Evolutionary conservation across 2,888 invertebrate species (phyloP), one percentile per base, ranked within the genome.

Genomic region (Chydorus sphaericus): DNA sequence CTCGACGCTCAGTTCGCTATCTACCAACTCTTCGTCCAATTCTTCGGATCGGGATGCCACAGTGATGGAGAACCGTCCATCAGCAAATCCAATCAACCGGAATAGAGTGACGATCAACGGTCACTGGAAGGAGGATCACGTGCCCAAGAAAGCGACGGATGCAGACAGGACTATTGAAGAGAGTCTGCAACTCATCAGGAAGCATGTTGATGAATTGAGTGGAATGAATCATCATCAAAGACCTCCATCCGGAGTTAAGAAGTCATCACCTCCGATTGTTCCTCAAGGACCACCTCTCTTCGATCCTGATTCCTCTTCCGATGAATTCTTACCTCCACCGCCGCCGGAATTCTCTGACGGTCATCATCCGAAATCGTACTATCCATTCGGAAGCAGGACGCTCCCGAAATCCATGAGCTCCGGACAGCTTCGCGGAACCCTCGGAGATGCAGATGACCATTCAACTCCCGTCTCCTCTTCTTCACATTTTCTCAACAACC

Each of bases 311-410:
- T 53, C 39, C 44, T 59, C 60, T 58, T 53, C 48, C 50, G 44
- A 49, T 5, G 61, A 58, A 8, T 59, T 59, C 54, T 77, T 87
- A 16, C 74, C 85, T 60, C 87, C 88, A 26, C 90, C 90, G 37
- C 91, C 90, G 36, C 90, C 90, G 37, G 90, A 91, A 71, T 91
- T 91, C 73, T 87, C 85, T 70, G 90, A 90, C 72, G 6, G 20
- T 31, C 36, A 16, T 8, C 23, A n/a, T 16, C 30, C 28, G 44
- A 39, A 10, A 23, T 26, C 44, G 44, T 28, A 44, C 44, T 26
- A 44, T 14, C 26, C 44, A 14, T 23, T 23, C 26, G 26, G 28
- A 28, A 8, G 8, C 8, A 23, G 44, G 23, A 23, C 14, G 14
- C 18, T 44, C 23, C 44, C 44, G 14, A 44, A 44, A 20, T 44